Evolutionary conservation across 1,140 invertebrate genomes (phyloP), one percentile per base, ranked within the genome.

Genomic region (Bactericera cockerelli): DNA sequence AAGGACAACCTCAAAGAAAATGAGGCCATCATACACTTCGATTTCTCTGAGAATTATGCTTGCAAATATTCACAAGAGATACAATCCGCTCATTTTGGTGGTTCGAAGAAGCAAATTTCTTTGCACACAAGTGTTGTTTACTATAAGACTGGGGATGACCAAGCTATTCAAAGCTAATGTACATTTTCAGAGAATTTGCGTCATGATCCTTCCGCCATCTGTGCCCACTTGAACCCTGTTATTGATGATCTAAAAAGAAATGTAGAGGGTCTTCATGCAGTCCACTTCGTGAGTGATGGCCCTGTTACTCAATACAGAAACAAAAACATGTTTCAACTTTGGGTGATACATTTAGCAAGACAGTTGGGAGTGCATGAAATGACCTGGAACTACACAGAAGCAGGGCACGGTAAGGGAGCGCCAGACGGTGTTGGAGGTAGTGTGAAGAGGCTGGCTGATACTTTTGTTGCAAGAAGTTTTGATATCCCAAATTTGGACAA

Each of bases 321-420:
- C 31, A 66, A 62, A 63, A 62, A 16, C 1, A 62, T 53, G 60
- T 49, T 49, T 19, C 59, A 64, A 64, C 60, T 68, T 31, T 55
- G 57, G 31, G 56, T 66, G 22, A 55, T 59, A 13, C 11, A 19
- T 14, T 24, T 26, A 49, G 22, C 2, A 16, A 26, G 25, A 21
- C 66, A 65, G 63, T 28, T 67, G 60, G 59, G 63, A 28, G 42
- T n/a, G 4, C 4, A 49, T 4, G 42, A 49, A 49, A 49, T 49
- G 42, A 68, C 68, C 2, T 76, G 70, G 71, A 72, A 71, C 61
- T 75, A 68, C 64, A 66, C 62, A 31, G 70, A 72, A 66, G 64
- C 70, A 33, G 70, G 70, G 4, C 71, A 75, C 67, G 73, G 72
- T 11, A 76, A 75, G 64, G 72, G 72, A 2, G 65, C 67, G 14